These are phyloP conservation scores for Drosophila leonis DNA, from an alignment of 2,888 invertebrate genomes.

Conservation along the genomic window DNA sequence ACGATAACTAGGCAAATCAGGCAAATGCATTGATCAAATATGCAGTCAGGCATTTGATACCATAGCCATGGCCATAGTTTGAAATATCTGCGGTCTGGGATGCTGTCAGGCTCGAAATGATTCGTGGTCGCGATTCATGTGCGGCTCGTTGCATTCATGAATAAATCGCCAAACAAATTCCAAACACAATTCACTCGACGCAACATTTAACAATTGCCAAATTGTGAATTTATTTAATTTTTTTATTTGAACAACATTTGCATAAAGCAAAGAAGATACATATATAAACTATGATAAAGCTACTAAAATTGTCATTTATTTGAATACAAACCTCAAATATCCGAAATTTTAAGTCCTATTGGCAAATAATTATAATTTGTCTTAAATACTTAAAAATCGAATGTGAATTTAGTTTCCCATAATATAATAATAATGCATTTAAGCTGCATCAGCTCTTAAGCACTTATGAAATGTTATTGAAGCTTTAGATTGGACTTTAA, in stretches of 20 bases:
- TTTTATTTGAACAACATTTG: conserved; percentile 21
- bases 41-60: conserved; percentile 40
- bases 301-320: neutral
- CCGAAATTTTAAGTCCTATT: neutral
- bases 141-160: conserved; percentile 51
- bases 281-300: conserved; percentile 11
- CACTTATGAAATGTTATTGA: neutral
- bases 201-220: conserved; percentile 37
- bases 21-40: conserved; percentile 37
- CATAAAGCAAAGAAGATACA: conserved; percentile 18
- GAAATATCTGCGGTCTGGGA: conserved; percentile 48
- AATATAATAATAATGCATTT: neutral
- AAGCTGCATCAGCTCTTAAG: neutral
- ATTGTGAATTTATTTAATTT: conserved; percentile 20
- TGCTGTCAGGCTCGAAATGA: conserved; percentile 47
- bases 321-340: neutral
- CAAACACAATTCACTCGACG: conserved; percentile 23
- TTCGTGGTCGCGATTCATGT: conserved; percentile 46
- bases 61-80: conserved; percentile 18
- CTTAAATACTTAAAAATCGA: neutral
- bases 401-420: neutral
- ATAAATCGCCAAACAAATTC: conserved; percentile 43
- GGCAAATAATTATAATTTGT: conserved; percentile 1
- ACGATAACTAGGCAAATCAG: conserved; percentile 48
- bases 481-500: conserved; percentile 14